These are phyloP conservation scores for Sitta europaea DNA, from an alignment of 2,113 vertebrate species.

Conservation along the genomic window DNA sequence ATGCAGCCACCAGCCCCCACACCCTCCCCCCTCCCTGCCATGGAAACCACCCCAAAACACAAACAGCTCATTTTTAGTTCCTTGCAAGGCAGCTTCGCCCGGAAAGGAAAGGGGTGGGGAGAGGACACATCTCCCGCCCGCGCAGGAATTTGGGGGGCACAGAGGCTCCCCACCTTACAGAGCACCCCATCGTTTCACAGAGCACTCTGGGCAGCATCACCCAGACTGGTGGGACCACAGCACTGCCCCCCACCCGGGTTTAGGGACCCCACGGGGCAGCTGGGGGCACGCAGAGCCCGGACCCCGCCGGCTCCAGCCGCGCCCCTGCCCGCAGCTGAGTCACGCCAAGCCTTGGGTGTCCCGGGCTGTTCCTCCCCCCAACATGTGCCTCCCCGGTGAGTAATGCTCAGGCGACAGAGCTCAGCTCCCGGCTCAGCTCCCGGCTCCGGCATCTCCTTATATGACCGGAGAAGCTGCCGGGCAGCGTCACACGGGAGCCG, in stretches of 20 bases:
- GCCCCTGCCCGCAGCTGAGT: background rate
- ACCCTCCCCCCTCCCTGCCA: background rate
- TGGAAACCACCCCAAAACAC: conserved; percentile 26
- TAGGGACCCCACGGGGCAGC: background rate
- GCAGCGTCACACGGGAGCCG: background rate
- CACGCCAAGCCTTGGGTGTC: background rate
- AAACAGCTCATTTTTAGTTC: conserved; percentile 46
- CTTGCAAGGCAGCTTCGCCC: background rate
- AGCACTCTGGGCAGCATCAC: background rate
- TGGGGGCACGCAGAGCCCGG: fast-evolving
- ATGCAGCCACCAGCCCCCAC: background rate
- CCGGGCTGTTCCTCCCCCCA: background rate
- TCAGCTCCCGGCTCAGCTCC: background rate
- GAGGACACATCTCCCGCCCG: background rate
- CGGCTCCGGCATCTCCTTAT: conserved; percentile 50
- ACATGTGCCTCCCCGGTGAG: conserved; percentile 41
- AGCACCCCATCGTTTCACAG: fast-evolving
- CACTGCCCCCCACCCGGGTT: background rate
- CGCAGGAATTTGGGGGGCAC: background rate
- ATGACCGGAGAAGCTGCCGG: conserved; percentile 29
- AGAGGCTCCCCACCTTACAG: background rate
- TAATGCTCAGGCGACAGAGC: conserved; percentile 27
- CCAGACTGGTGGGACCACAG: fast-evolving
- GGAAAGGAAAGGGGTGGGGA: conserved; percentile 9
- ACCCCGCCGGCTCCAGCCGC: fast-evolving